Evolutionary conservation across 2,888 invertebrate species (phyloP), one percentile per base, ranked within the genome.

Genomic region (Acanthoscelides obtectus): DNA sequence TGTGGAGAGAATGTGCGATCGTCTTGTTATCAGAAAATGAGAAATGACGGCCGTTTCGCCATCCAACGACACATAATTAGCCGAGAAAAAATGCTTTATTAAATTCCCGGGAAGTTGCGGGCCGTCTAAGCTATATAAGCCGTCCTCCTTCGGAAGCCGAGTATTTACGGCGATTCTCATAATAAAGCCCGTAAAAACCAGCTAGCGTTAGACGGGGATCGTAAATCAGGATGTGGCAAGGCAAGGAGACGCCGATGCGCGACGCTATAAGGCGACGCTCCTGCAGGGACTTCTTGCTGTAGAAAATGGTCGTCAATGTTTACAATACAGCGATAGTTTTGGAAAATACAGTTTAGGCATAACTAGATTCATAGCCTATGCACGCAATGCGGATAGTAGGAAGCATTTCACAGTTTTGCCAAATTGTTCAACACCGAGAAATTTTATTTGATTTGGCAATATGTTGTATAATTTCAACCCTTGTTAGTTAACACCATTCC

Each of bases 21-120:
- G 5, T 45, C 12, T 12, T 17, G 45, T 45, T 45, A 45, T 45
- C 45, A 45, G 45, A 45, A 45, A 45, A 45, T 45, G 45, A 45
- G 45, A 45, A 45, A 45, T 45, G 45, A 45, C 45, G 3, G 17
- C 12, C 45, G 45, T n/a, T n/a, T n/a, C 45, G 45, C 45, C 45
- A 45, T 45, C 45, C 45, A 17, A 45, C 45, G 45, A 45, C 45
- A 17, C 17, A 45, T 12, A 45, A 45, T 45, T 45, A 45, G 45
- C 69, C 66, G 71, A 64, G 64, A 64, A 45, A 45, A 45, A 45
- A 45, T 45, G 12, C 45, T 45, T 45, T 45, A 45, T 45, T 45
- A 45, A 45, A 45, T 45, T 45, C 45, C 45, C 45, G 45, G 45
- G 45, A 6, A 45, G 45, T 45, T 12, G 45, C 45, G 45, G 45